Conservation (phyloP, 2,888 invertebrate genomes). For the Drosophila fungiperda region DNA sequence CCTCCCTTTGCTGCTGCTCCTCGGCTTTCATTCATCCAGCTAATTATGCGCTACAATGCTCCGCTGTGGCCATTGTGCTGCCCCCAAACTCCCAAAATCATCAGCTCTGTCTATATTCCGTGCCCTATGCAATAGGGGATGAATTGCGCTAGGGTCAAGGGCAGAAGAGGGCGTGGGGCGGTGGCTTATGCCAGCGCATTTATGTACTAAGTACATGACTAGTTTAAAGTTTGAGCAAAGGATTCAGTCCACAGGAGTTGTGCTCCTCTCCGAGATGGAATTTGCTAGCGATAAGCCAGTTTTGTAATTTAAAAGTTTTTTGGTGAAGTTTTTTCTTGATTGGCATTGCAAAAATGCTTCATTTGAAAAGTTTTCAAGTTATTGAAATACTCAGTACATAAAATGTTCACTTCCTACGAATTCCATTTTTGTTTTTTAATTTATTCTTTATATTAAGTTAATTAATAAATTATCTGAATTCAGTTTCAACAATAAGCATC, state of each 20-base stretch:
- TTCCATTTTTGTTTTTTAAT: not conserved
- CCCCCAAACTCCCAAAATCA: constrained; percentile 33
- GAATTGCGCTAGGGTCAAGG: constrained; percentile 46
- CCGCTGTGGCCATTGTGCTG: constrained; percentile 67
- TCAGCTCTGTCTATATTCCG: constrained; percentile 21
- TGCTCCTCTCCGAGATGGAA: not conserved
- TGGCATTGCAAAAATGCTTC: constrained; percentile 22
- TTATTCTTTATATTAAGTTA: not conserved
- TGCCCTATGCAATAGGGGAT: constrained; percentile 3
- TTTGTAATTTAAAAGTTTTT: constrained; percentile 28
- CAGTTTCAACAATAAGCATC: not conserved
- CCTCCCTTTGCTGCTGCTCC: constrained; percentile 32
- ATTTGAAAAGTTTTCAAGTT: constrained; percentile 4
- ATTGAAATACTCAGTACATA: not conserved
- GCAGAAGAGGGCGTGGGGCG: constrained; percentile 16
- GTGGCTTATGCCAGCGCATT: constrained; percentile 18
- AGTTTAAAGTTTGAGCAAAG: constrained; percentile 41
- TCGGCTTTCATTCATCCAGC: constrained; percentile 67
- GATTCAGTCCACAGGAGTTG: constrained; percentile 6
- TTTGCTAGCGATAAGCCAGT: constrained; percentile 8
- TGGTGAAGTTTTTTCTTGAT: constrained; percentile 10
- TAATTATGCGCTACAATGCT: constrained; percentile 79
- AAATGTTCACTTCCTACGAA: not conserved
- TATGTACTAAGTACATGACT: constrained; percentile 29
- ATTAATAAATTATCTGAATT: not conserved